Evolutionary conservation across 2,113 vertebrate species (phyloP).

Genomic region (Mobula birostris): DNA sequence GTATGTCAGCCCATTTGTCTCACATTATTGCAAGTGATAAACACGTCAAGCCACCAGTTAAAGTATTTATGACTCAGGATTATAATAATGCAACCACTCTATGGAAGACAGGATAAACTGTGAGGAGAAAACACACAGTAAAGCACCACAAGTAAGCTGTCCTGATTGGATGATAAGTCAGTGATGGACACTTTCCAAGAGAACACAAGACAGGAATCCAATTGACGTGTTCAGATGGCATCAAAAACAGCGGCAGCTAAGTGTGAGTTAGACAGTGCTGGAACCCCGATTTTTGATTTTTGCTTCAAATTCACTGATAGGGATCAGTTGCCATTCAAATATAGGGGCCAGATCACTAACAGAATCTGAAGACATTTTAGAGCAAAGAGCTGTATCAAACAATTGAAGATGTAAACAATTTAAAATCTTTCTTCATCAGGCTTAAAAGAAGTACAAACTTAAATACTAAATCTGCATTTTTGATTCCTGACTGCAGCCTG

Average conservation of each 20-base stretch:
- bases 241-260: background rate
- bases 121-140: background rate
- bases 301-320: background rate
- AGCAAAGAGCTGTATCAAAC: background rate
- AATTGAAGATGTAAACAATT: background rate
- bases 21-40: background rate
- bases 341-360: background rate
- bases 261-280: no score
- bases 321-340: background rate
- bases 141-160: background rate
- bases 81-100: background rate
- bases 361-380: background rate
- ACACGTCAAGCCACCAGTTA: background rate
- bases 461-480: background rate
- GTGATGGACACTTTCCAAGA: no score
- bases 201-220: slow-evolving; percentile 5
- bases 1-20: slow-evolving; percentile 3
- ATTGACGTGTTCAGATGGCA: background rate
- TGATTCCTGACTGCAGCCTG: background rate
- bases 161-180: background rate
- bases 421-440: background rate
- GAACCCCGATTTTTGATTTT: background rate
- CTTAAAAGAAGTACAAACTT: background rate
- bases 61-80: slow-evolving; percentile 25
- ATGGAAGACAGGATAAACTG: background rate